Conservation (phyloP, 1,140 invertebrate species). For the Phthorimaea operculella region DNA sequence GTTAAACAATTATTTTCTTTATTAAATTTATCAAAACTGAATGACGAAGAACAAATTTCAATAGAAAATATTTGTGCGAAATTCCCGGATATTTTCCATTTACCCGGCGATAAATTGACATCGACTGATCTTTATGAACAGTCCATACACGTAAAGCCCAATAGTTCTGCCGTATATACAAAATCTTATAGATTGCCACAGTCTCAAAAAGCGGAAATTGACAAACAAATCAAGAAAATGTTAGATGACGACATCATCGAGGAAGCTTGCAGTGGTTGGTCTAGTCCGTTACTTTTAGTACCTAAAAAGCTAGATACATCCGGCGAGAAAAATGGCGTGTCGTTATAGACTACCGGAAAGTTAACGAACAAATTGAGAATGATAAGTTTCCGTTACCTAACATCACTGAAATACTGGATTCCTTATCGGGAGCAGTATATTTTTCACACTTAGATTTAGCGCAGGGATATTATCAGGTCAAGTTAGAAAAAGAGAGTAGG, state of each 20-base stretch:
- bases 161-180: neutral
- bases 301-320: slow-evolving; percentile 1
- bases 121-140: neutral
- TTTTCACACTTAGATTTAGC: slow-evolving; percentile 65
- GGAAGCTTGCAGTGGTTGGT: neutral
- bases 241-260: slow-evolving; percentile 1
- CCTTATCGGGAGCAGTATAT: slow-evolving; percentile 39
- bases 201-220: slow-evolving; percentile 3
- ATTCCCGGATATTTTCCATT: slow-evolving; percentile 1
- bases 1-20: slow-evolving; percentile 3
- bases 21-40: neutral
- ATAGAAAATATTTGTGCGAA: slow-evolving; percentile 5
- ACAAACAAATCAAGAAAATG: slow-evolving; percentile 1
- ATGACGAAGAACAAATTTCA: slow-evolving; percentile 3
- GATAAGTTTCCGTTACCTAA: slow-evolving; percentile 5
- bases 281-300: slow-evolving; percentile 3
- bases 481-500: slow-evolving; percentile 37
- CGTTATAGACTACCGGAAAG: slow-evolving; percentile 3
- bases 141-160: neutral
- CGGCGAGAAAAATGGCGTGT: neutral
- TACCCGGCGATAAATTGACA: slow-evolving; percentile 3
- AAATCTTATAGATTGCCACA: neutral
- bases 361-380: slow-evolving; percentile 1
- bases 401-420: slow-evolving; percentile 12
- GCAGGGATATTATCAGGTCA: slow-evolving; percentile 66